These are phyloP conservation scores for Netelia inedita DNA, from an alignment of 2,888 invertebrate genomes.

Conservation along the genomic window DNA sequence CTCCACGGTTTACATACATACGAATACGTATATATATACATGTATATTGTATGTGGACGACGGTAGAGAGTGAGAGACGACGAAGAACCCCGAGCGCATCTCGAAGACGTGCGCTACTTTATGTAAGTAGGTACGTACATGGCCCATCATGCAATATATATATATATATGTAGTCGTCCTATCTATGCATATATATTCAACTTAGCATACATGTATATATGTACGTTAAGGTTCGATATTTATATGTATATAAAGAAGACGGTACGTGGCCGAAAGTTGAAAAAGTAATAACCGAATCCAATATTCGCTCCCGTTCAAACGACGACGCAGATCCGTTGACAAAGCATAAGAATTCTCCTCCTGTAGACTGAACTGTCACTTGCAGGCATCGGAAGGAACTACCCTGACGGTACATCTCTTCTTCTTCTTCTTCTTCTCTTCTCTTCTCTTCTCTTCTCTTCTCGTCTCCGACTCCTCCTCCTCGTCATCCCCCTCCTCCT, in stretches of 20 bases:
- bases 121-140: constrained; percentile 46
- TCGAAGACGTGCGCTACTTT: constrained; percentile 11
- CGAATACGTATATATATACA: background rate
- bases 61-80: background rate
- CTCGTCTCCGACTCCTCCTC: constrained; percentile 56
- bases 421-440: constrained; percentile 55
- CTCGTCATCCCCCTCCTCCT: constrained; percentile 60
- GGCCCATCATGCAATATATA: background rate
- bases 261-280: constrained; percentile 76
- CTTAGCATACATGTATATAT: constrained; percentile 6
- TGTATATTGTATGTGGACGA: background rate
- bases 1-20: background rate
- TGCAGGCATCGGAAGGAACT: constrained; percentile 74
- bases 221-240: constrained; percentile 11
- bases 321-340: constrained; percentile 76
- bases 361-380: constrained; percentile 81
- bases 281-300: constrained; percentile 84
- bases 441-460: constrained; percentile 57
- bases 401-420: constrained; percentile 59
- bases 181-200: background rate
- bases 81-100: background rate
- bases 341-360: constrained; percentile 82
- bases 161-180: background rate
- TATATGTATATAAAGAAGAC: constrained; percentile 45
- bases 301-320: constrained; percentile 81